Evolutionary conservation across 1,140 invertebrate genomes (phyloP).

Genomic region (Heliconius hermathena): DNA sequence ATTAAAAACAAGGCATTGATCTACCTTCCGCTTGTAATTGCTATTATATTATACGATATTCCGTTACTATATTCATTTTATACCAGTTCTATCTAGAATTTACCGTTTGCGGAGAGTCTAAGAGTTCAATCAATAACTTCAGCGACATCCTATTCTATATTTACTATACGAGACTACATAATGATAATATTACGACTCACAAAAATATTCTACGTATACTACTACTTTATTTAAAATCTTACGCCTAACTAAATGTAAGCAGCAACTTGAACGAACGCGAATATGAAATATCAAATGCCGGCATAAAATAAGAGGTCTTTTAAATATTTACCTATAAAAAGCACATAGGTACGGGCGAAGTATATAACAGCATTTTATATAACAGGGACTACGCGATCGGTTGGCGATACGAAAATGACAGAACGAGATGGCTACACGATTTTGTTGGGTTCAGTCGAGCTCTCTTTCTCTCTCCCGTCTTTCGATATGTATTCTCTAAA

Average conservation of each 20-base stretch:
- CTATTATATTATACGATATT: neutral
- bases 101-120: neutral
- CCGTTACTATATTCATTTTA: neutral
- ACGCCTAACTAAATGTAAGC: neutral
- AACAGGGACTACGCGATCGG: neutral
- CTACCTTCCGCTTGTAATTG: neutral
- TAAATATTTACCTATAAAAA: neutral
- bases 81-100: neutral
- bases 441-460: neutral
- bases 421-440: slow-evolving; percentile 2
- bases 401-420: neutral
- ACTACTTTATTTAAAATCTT: neutral
- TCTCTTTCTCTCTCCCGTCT: slow-evolving; percentile 10
- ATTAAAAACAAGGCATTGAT: neutral
- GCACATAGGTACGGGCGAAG: neutral
- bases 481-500: slow-evolving; percentile 11
- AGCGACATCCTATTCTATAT: neutral
- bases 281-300: neutral
- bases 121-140: neutral
- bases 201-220: neutral
- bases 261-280: neutral
- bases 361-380: neutral
- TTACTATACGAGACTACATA: neutral
- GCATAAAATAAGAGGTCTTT: neutral
- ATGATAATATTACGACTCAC: neutral